Percentiles rank a stretch among this genome's conserved stretches.
Evolutionary conservation across 2,113 vertebrate species (phyloP).

Genomic region (Fukomys damarensis): DNA sequence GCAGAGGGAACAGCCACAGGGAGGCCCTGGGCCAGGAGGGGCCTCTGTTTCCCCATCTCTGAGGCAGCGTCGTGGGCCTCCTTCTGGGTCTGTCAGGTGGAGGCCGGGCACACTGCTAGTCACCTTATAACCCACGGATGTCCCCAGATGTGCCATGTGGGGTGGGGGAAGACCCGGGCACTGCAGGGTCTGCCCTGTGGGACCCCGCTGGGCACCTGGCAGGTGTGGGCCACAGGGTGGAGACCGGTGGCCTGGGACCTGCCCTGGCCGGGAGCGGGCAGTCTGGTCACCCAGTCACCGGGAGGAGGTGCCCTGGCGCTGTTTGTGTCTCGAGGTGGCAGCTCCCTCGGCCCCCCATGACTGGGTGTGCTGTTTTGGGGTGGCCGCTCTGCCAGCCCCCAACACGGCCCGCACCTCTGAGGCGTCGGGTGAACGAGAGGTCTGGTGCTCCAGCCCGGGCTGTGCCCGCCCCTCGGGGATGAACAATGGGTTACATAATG

Average conservation of each 20-base stretch:
- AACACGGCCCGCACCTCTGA: background rate
- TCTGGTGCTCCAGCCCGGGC: fast-evolving
- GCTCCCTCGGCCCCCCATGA: too few species aligned
- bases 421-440: background rate
- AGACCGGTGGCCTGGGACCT: background rate
- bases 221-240: background rate
- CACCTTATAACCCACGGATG: background rate
- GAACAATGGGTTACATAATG: background rate
- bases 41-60: background rate
- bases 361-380: background rate
- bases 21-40: background rate
- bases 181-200: too few species aligned
- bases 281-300: fast-evolving
- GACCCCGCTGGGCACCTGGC: background rate
- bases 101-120: background rate
- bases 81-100: background rate
- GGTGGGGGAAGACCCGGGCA: too few species aligned
- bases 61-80: background rate
- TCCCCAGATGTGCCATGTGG: fast-evolving
- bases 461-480: background rate
- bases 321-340: background rate
- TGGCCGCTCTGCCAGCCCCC: background rate
- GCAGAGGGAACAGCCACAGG: background rate
- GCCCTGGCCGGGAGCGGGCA: background rate
- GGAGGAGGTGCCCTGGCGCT: background rate